Evolutionary conservation across 2,113 vertebrate species (phyloP), one percentile per base, ranked within the genome.

Genomic region (Paramisgurnus dabryanus): DNA sequence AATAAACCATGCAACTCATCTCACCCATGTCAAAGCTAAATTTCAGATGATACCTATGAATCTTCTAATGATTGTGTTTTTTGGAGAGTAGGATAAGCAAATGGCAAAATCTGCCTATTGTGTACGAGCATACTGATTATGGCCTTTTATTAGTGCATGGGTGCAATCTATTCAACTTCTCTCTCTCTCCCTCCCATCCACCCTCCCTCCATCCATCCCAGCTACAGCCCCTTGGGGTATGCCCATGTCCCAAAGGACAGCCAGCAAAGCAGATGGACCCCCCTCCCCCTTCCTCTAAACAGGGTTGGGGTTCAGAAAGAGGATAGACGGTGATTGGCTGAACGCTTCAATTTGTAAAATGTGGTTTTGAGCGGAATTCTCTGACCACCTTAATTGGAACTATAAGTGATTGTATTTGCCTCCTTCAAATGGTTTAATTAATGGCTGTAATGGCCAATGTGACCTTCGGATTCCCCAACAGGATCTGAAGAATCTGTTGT

Each of bases 131-230:
- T 83, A 89, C 90, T 91, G 92, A 94, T 92, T 93, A 93, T 84
- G 86, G 90, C 83, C 50, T 87, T 91, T 94, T 92, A 93, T 94
- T 92, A 93, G 91, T 91, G 90, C 89, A 92, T 90, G 91, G 91
- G 89, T 91, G 91, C 92, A 91, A 93, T 93, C 92, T 92, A 92
- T 93, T 94, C 92, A 93, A 91, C 80, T 87, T 87, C 81, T 86
- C 90, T 71, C 83, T 67, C 83, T 67, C 82, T 84, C 73, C 83
- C 80, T 84, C 82, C 87, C 88, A 78, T 47, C 67, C 81, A 89
- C 90, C 82, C 88, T 88, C 80, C 84, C 90, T 72, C 85, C 75
- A 81, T 81, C 79, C 83, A 72, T 84, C 80, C 85, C 88, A 79
- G 41, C 75, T 84, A 89, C 91, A 89, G 87, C 91, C 92, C 92